Base-by-base conservation (phyloP, 2,113 vertebrate genomes). In the Rallus limicola region DNA sequence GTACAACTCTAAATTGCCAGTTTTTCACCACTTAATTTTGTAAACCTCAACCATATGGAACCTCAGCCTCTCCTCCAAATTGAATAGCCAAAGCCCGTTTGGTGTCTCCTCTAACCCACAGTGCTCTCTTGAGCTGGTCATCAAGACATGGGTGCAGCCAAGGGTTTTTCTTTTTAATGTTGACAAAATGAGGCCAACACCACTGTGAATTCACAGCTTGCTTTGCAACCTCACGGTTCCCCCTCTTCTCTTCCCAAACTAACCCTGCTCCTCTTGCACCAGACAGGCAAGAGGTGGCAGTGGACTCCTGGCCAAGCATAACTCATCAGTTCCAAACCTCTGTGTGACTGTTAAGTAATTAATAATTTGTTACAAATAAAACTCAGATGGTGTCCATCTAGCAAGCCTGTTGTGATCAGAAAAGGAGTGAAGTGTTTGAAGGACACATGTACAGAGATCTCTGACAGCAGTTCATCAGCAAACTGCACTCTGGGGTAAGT, bases 401-500 rank as follows among this genome's bases (percentile, higher is more conserved):
- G 24, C 64, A 48, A 53, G 52, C 42, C 46, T 65, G 44, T 7
- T 36, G 21, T 38, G 31, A 69, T 33, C 58, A 89, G 36, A 65
- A 69, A 26, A 59, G 8, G 19, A 64, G 55, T 16, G 62, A 79
- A 42, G 19, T 52, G 23, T 31, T 25, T 69, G 69, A 65, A 75
- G 34, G 77, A 80, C 58, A 46, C 0, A 1, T 23, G 1, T 17
- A 33, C 1, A 3, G 50, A 76, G 40, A 36, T 25, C 12, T 82
- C 40, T n/a, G 84, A 23, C 63, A 86, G 68, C 26, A 71, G 80
- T 17, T 36, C 0, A 0, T 46, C 10, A 56, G 14, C 1, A 1
- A 80, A 53, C 20, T 7, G 2, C 0, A 0, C 14, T 28, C 40
- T 14, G 20, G 19, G 40, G 24, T n/a, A 16, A 46, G 46, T 26